Base-by-base conservation (phyloP, 2,797 vertebrate species). In the Sarcophilus harrisii region DNA sequence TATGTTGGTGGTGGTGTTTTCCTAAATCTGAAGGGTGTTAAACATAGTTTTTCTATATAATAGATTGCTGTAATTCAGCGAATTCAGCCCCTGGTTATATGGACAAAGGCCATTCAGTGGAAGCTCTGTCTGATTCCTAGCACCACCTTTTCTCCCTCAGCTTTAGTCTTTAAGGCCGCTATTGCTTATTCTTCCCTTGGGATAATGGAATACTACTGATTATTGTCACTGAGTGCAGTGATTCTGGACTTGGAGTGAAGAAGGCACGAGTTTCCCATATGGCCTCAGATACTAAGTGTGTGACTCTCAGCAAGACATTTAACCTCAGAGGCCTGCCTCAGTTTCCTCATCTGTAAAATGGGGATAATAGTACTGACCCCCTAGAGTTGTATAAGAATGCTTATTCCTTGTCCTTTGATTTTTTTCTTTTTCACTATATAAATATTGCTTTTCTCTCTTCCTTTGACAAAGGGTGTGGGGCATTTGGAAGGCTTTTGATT, bases 71-170 rank as follows among this genome's bases (percentile, higher is more conserved):
- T 81, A 45, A 28, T 81, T 81, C 18, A 45, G n/a, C 66, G 24
- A 73, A 24, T 81, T 28, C 38, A 28, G 18, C 38, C n/a, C 66
- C 45, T 21, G 45, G 38, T 27, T 27, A 10, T 11, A 12, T 87
- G 38, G 73, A 87, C 73, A 81, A 81, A 49, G 62, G 30, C 29
- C 29, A 32, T 28, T 13, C 90, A 24, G 55, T 57, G 21, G 30
- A 24, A 16, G 38, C 4, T 4, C 11, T 8, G 6, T 4, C 11
- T 8, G 0, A 62, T 38, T 32, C 57, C 27, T 0, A 0, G 18
- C 57, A 5, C 16, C 8, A 38, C 32, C 29, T 29, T 11, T 54
- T 3, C 16, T 11, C 49, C 30, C 45, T 38, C 16, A 73, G n/a
- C 16, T 66, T 16, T 16, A 13, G 8, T 6, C 11, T n/a, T 54